phyloP scores from a whole-genome alignment of 1,140 invertebrate genomes.

The Riptortus pedestris region DNA sequence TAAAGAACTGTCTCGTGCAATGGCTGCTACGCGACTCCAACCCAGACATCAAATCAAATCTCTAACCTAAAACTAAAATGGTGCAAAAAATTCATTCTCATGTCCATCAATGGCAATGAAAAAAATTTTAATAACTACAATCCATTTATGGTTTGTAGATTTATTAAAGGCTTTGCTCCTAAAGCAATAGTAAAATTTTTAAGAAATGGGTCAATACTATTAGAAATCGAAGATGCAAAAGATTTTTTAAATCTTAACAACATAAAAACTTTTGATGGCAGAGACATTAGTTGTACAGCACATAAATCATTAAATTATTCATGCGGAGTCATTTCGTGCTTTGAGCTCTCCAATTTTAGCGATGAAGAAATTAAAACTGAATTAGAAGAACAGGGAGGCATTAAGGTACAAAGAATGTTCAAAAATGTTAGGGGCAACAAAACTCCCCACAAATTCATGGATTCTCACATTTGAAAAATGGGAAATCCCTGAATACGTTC shows the following conservation, averaged over 20 bases:
- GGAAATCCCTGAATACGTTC: not conserved
- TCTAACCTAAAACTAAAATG: too few species aligned
- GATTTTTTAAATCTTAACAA: not conserved
- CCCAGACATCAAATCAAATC: too few species aligned
- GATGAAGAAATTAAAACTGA: not conserved
- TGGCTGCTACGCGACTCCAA: too few species aligned
- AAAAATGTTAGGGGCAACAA: not conserved
- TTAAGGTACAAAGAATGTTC: not conserved
- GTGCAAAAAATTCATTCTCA: too few species aligned
- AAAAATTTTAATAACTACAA: too few species aligned
- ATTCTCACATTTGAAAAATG: not conserved
- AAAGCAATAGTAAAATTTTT: not conserved
- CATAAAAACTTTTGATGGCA: not conserved
- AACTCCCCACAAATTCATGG: not conserved
- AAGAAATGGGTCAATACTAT: not conserved
- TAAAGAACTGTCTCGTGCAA: too few species aligned
- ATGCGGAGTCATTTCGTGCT: not conserved
- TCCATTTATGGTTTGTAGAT: not conserved
- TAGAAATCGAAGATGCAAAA: not conserved
- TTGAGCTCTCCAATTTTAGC: not conserved
- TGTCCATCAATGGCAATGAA: too few species aligned
- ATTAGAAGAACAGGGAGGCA: too few species aligned
- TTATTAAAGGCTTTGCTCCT: not conserved
- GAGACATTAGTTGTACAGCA: not conserved
- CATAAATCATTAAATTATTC: not conserved